phyloP scores from a whole-genome alignment of 2,888 invertebrate genomes.

The Dioctria linearis region DNA sequence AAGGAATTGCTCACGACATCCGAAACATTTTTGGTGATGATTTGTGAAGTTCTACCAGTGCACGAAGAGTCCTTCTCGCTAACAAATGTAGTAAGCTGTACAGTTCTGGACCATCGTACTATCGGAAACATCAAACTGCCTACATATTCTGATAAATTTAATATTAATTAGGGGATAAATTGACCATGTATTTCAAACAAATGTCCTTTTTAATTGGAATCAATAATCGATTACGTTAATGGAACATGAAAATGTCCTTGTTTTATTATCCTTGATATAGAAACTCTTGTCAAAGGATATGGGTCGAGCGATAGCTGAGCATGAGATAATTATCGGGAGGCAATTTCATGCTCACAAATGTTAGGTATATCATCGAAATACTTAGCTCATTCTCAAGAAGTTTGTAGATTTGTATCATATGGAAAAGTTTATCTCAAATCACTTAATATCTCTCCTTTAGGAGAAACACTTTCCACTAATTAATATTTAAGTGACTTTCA shows the following conservation, averaged over 20 bases:
- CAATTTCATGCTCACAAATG: too few species aligned
- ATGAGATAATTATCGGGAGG: too few species aligned
- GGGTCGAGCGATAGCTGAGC: neutral
- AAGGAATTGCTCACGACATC: slow-evolving; percentile 36
- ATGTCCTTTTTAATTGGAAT: slow-evolving; percentile 32
- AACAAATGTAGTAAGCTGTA: neutral
- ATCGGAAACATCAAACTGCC: neutral
- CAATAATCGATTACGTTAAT: slow-evolving; percentile 49
- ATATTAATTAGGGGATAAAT: slow-evolving; percentile 34
- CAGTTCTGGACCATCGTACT: neutral
- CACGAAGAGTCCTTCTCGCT: neutral
- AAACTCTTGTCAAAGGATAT: slow-evolving; percentile 24
- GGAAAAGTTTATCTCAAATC: too few species aligned
- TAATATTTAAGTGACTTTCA: too few species aligned
- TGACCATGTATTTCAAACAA: slow-evolving; percentile 12
- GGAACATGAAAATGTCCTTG: slow-evolving; percentile 38
- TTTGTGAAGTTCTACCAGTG: slow-evolving; percentile 27
- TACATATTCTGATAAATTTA: neutral
- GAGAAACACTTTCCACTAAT: too few species aligned
- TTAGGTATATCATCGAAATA: too few species aligned
- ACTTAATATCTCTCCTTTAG: too few species aligned
- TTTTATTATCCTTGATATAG: slow-evolving; percentile 23
- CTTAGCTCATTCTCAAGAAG: too few species aligned
- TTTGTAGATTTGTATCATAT: too few species aligned
- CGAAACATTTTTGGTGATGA: slow-evolving; percentile 26